Evolutionary conservation across 2,888 invertebrate species (phyloP), one percentile per base, ranked within the genome.

Genomic region (Polyommatus icarus): DNA sequence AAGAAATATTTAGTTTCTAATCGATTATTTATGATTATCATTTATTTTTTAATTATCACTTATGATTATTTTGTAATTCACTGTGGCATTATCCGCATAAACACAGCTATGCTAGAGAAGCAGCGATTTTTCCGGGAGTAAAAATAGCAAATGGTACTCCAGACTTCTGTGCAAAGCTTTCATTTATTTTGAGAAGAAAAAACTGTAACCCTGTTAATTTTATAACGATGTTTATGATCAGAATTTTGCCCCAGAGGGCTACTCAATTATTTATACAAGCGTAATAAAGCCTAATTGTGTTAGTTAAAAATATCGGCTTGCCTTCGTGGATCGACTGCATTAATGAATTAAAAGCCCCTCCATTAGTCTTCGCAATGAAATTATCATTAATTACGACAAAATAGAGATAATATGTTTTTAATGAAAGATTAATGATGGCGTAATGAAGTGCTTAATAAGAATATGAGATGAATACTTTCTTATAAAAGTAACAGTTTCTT

Each of bases 321-420:
- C 32, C 29, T 15, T 10, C 61, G 1, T 24, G 61, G 61, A 18
- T 67, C 5, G n/a, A n/a, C 20, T 32, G 29, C 29, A 32, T 67
- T 67, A 67, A 67, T 67, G 18, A 67, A 29, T 67, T 32, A 29
- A 67, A 32, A 67, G 67, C 67, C 7, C 18, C 67, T 67, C 67
- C 6, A 67, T 67, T 67, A 67, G 67, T 12, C 67, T 32, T 32
- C 15, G 18, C 15, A 67, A 67, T 32, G 1, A 32, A 32, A 29
- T 15, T 67, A 67, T 6, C 29, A 18, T 67, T 67, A 67, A 67
- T 67, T 7, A 29, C 6, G 29, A 15, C 15, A 67, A 67, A 32
- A 32, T 67, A 32, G 67, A 32, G 67, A 32, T 67, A 67, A 32
- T 67, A 67, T 67, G 29, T 67, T 67, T 29, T 1, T 61, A 61